These are phyloP conservation scores for Andrena camellia DNA, from an alignment of 2,888 invertebrate genomes.

Conservation along the genomic window DNA sequence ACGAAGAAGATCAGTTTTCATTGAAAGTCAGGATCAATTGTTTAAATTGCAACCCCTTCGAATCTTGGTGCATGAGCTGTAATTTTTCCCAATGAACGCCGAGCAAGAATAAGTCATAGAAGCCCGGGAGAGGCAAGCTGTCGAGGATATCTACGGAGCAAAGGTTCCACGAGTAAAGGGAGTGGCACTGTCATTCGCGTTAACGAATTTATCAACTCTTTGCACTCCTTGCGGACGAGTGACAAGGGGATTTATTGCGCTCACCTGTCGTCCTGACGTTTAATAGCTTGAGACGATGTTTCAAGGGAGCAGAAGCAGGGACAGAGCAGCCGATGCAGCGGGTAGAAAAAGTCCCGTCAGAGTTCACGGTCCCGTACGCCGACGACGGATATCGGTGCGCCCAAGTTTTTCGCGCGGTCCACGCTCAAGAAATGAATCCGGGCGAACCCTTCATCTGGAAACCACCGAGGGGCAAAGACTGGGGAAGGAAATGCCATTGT, in stretches of 20 bases:
- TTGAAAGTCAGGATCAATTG: too few species aligned
- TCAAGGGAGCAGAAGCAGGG: background rate
- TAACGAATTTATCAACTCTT: slow-evolving; percentile 44
- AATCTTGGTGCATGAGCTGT: background rate
- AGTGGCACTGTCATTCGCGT: slow-evolving; percentile 25
- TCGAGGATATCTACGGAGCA: slow-evolving; percentile 19
- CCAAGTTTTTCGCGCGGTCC: slow-evolving; percentile 51
- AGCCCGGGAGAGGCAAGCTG: slow-evolving; percentile 13
- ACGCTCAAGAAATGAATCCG: slow-evolving; percentile 70
- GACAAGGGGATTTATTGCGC: slow-evolving; percentile 54
- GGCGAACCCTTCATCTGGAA: slow-evolving; percentile 66
- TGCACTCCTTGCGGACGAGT: slow-evolving; percentile 18
- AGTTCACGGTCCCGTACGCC: slow-evolving; percentile 54
- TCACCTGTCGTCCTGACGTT: slow-evolving; percentile 48
- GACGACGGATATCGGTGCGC: slow-evolving; percentile 57
- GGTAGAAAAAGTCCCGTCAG: slow-evolving; percentile 52
- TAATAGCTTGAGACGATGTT: slow-evolving; percentile 47
- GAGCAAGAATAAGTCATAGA: slow-evolving; percentile 27
- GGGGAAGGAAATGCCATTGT: slow-evolving; percentile 58
- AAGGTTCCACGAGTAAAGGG: background rate
- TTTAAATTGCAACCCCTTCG: background rate
- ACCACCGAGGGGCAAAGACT: slow-evolving; percentile 51
- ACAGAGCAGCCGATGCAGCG: slow-evolving; percentile 6
- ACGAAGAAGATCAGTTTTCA: background rate
- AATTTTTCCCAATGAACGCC: background rate